These are phyloP conservation scores for Tetraodon nigroviridis DNA, from an alignment of 2,113 vertebrate species.

Conservation along the genomic window DNA sequence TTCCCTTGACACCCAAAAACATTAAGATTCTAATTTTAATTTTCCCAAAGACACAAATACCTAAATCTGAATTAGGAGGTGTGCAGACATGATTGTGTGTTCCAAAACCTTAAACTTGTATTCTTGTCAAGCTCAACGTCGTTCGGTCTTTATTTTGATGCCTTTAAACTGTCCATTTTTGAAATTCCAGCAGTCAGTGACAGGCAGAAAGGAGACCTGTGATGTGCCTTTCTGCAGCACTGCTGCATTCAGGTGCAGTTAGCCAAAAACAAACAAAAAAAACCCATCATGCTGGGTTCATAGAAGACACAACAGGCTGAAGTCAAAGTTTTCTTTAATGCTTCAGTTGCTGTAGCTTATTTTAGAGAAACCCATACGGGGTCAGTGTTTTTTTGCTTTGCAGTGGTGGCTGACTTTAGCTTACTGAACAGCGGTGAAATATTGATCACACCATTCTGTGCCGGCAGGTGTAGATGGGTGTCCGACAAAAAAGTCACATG, in stretches of 20 bases:
- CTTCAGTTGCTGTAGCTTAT: background rate
- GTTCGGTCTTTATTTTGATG: background rate
- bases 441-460: background rate
- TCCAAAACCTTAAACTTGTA: slow-evolving; percentile 19
- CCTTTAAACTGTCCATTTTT: slow-evolving; percentile 5
- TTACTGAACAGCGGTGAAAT: background rate
- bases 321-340: slow-evolving; percentile 7
- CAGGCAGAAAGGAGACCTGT: background rate
- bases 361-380: background rate
- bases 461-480: background rate
- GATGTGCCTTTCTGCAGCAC: slow-evolving; percentile 1
- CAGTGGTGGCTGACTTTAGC: background rate
- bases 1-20: too few species aligned
- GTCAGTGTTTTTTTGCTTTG: background rate
- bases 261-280: background rate
- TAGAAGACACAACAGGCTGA: slow-evolving; percentile 1
- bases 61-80: too few species aligned
- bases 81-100: background rate
- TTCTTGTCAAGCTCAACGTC: background rate
- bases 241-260: slow-evolving; percentile 10
- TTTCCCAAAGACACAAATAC: too few species aligned
- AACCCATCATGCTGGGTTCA: background rate
- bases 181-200: slow-evolving; percentile 5
- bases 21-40: too few species aligned
- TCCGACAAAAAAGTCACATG: background rate